Evolutionary conservation across 37 sponge, comb jelly and placozoan genomes (phyloP), one percentile per base, ranked within the genome.

Genomic region (Beroe forskalii): DNA sequence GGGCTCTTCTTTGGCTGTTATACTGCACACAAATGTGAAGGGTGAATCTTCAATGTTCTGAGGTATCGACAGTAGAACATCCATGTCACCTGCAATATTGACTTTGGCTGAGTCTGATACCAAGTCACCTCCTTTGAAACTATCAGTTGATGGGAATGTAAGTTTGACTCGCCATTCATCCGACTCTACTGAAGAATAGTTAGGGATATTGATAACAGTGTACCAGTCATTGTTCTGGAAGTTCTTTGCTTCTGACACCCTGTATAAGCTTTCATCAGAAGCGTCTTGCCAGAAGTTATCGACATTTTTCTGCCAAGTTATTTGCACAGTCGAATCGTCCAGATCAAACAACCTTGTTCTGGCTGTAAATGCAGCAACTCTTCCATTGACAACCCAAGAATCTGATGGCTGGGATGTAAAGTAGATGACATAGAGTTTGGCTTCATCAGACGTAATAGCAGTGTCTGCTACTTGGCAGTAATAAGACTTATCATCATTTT

Each of bases 161-260:
- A 69, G 19, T 36, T 69, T 69, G 12, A 35, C 72, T 36, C 72
- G 27, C 72, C 72, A 69, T 35, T 35, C 38, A 31, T 14, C 38
- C 0, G 72, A 27, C 32, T 69, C 72, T 35, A 35, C 2, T 20
- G 72, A 12, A 22, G 66, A 63, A 32, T 69, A 69, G 38, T 33
- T 69, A 8, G 72, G 72, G 32, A 69, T 69, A 32, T 69, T 69
- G 38, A 69, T 32, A 9, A 69, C 12, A 20, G 72, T 36, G 39
- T 69, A 69, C 72, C 72, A 69, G 55, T 48, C 55, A 48, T 48
- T 48, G 55, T 48, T 48, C 33, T 35, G 38, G 4, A 1, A 2
- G 12, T 27, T 32, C 4, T 69, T 69, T 32, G 72, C 72, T 28
- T 31, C 20, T 9, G 27, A 32, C 1, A 69, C 38, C 17, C 1